Percentiles rank a stretch among this genome's conserved stretches.
Conservation (phyloP, 2,113 vertebrate species). For the Saccopteryx leptura region DNA sequence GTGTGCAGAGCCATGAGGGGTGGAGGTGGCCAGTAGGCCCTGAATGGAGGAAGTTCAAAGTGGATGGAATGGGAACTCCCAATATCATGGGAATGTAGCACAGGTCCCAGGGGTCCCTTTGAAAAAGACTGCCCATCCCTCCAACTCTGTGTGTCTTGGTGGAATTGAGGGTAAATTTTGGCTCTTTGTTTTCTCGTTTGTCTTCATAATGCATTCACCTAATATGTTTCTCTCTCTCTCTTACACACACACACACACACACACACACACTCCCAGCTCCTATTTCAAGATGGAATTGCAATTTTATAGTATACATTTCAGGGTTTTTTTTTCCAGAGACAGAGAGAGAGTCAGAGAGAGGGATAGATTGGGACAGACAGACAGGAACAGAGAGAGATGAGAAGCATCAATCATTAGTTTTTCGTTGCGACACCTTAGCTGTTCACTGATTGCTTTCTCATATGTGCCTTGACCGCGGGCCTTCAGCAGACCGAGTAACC, state of each 20-base stretch:
- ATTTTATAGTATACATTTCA: neutral
- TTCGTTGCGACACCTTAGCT: no score
- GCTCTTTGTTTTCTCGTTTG: neutral
- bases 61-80: neutral
- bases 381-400: no score
- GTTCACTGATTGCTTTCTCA: no score
- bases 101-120: no score
- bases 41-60: neutral
- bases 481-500: no score
- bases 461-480: no score
- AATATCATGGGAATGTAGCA: neutral
- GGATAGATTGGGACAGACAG: no score
- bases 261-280: neutral
- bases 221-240: neutral
- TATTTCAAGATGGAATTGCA: neutral
- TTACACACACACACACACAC: neutral
- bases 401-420: no score
- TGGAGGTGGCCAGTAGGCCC: neutral
- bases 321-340: no score
- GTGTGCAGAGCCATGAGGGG: neutral
- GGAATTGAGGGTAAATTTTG: neutral
- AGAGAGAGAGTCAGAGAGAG: no score
- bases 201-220: neutral
- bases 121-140: neutral
- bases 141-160: neutral